Conservation (phyloP, 2,888 invertebrate species). For the Hedya salicella region DNA sequence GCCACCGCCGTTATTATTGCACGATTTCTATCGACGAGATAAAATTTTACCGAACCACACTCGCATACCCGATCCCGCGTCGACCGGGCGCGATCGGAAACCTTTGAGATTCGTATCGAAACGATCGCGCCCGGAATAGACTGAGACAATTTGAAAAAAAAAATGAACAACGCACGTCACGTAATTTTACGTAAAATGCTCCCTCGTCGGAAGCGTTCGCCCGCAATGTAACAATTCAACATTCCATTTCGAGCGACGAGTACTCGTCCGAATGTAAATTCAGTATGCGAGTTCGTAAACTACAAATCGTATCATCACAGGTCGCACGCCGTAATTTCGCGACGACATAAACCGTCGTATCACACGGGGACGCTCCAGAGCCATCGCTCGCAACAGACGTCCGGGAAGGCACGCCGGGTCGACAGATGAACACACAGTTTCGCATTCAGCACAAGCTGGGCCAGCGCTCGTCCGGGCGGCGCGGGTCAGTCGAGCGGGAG, state of each 20-base stretch:
- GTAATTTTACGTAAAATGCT: not conserved
- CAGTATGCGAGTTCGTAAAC: too few relatives aligned
- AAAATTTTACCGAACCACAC: slow-evolving; percentile 32
- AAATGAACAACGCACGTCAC: slow-evolving; percentile 19
- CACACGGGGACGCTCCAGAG: too few relatives aligned
- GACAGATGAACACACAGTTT: slow-evolving; percentile 44
- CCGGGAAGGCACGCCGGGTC: slow-evolving; percentile 41
- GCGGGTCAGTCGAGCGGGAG: slow-evolving; percentile 46
- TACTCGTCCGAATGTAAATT: too few relatives aligned
- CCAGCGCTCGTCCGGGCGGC: slow-evolving; percentile 39
- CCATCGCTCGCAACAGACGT: slow-evolving; percentile 49
- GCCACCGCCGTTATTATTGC: slow-evolving; percentile 36
- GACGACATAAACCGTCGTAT: too few relatives aligned
- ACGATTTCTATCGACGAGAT: slow-evolving; percentile 34
- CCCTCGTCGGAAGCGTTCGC: too few relatives aligned
- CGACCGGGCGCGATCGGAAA: too few relatives aligned
- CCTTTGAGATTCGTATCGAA: slow-evolving; percentile 45
- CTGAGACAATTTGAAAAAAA: slow-evolving; percentile 22
- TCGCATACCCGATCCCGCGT: too few relatives aligned
- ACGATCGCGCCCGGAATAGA: not conserved
- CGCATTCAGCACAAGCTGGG: slow-evolving; percentile 27
- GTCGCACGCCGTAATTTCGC: too few relatives aligned
- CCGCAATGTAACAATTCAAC: too few relatives aligned
- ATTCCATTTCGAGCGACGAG: too few relatives aligned
- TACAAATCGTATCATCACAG: too few relatives aligned